Percentiles rank a stretch among this genome's conserved stretches.
These are phyloP conservation scores for Rhinella marina DNA, from an alignment of 2,797 vertebrate genomes.

Conservation along the genomic window DNA sequence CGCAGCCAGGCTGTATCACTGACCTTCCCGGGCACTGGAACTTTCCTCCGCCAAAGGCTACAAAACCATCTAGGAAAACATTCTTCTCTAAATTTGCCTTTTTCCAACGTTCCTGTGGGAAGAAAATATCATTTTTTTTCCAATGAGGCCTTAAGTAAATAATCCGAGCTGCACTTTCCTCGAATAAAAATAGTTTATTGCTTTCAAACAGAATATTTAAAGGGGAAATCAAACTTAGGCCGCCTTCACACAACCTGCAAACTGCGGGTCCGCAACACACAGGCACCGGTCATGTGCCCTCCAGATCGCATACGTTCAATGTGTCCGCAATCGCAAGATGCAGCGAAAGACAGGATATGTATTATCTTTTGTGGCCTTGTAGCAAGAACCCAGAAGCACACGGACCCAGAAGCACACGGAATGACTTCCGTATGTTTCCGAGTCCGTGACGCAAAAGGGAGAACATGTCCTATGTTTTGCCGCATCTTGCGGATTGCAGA, in stretches of 20 bases:
- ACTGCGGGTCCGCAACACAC: too few species aligned
- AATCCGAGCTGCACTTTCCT: slow-evolving; percentile 75
- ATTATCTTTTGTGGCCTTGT: too few species aligned
- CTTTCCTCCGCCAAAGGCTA: slow-evolving; percentile 84
- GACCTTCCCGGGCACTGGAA: slow-evolving; percentile 87
- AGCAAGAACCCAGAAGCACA: too few species aligned
- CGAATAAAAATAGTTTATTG: slow-evolving; percentile 68
- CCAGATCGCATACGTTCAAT: too few species aligned
- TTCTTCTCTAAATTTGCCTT: slow-evolving; percentile 86
- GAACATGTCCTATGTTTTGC: too few species aligned
- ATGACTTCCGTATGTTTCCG: too few species aligned
- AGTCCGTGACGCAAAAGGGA: too few species aligned
- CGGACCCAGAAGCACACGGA: too few species aligned
- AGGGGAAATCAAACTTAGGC: neutral
- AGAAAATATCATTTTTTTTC: slow-evolving; percentile 74
- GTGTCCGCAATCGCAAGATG: too few species aligned
- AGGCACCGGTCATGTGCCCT: too few species aligned
- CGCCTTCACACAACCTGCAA: neutral
- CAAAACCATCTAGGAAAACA: slow-evolving; percentile 82
- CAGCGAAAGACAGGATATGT: too few species aligned
- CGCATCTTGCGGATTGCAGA: too few species aligned
- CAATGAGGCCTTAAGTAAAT: slow-evolving; percentile 76
- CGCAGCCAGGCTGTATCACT: slow-evolving; percentile 69
- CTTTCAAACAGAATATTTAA: neutral
- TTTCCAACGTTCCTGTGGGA: slow-evolving; percentile 88